phyloP scores from a whole-genome alignment of 2,797 vertebrate species.

The Hyperoplus lanceolatus region DNA sequence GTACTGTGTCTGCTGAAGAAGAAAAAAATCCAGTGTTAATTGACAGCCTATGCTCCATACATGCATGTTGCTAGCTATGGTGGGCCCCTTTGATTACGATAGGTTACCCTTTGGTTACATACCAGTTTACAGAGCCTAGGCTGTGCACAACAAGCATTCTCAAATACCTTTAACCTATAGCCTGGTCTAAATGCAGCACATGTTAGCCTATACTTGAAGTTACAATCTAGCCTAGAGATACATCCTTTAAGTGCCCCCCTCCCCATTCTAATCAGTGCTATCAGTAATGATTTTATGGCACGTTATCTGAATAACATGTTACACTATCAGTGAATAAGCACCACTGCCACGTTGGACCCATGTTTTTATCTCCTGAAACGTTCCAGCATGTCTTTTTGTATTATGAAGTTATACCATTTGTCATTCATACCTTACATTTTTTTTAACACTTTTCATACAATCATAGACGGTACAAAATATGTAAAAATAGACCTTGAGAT shows the following conservation, averaged over 20 bases:
- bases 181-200: slow-evolving; percentile 11
- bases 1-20: too few species aligned
- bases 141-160: too few species aligned
- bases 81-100: too few species aligned
- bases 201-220: neutral
- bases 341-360: slow-evolving; percentile 82
- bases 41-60: too few species aligned
- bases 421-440: neutral
- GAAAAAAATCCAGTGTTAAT: too few species aligned
- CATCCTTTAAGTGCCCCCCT: slow-evolving; percentile 22
- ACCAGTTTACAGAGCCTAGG: too few species aligned
- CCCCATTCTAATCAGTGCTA: slow-evolving; percentile 43
- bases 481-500: slow-evolving; percentile 88
- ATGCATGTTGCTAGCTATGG: too few species aligned
- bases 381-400: slow-evolving; percentile 1
- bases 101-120: too few species aligned
- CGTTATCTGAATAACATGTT: slow-evolving; percentile 76
- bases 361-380: slow-evolving; percentile 22
- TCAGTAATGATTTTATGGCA: slow-evolving; percentile 82
- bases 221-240: slow-evolving; percentile 8
- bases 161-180: too few species aligned
- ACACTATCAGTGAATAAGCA: slow-evolving; percentile 73
- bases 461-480: slow-evolving; percentile 46
- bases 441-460: neutral
- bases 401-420: neutral